Conservation (phyloP, 2,113 vertebrate genomes). For the Alouatta palliata region DNA sequence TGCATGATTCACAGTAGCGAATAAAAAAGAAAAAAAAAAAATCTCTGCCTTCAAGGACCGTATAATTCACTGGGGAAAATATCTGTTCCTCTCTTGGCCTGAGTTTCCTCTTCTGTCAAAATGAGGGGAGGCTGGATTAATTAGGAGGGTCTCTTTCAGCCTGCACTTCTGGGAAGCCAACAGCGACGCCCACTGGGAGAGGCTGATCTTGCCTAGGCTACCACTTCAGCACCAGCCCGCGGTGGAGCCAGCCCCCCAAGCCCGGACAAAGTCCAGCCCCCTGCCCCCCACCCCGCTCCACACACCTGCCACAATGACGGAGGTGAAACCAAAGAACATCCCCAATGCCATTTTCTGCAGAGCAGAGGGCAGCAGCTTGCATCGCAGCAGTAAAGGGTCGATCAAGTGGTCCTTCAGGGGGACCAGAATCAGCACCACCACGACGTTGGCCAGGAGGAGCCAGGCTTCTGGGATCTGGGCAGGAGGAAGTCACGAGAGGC, state of each 20-base stretch:
- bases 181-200: rapidly evolving
- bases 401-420: conserved; percentile 79
- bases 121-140: not conserved
- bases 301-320: conserved; percentile 76
- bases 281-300: rapidly evolving
- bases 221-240: not conserved
- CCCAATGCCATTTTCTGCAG: conserved; percentile 77
- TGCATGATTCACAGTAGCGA: not conserved
- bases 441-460: conserved; percentile 78
- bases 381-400: conserved; percentile 76
- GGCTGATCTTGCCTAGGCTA: not conserved
- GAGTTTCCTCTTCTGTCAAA: not conserved
- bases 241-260: not conserved
- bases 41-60: not conserved
- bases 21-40: not conserved
- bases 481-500: not conserved
- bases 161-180: not conserved
- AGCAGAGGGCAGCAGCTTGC: conserved; percentile 67
- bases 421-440: conserved; percentile 76
- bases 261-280: not conserved
- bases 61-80: not conserved
- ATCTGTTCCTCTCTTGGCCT: not conserved
- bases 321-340: conserved; percentile 80
- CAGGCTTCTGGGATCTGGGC: conserved; percentile 79
- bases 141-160: not conserved